phyloP scores from a whole-genome alignment of 2,113 vertebrate genomes.

The Xiphias gladius region DNA sequence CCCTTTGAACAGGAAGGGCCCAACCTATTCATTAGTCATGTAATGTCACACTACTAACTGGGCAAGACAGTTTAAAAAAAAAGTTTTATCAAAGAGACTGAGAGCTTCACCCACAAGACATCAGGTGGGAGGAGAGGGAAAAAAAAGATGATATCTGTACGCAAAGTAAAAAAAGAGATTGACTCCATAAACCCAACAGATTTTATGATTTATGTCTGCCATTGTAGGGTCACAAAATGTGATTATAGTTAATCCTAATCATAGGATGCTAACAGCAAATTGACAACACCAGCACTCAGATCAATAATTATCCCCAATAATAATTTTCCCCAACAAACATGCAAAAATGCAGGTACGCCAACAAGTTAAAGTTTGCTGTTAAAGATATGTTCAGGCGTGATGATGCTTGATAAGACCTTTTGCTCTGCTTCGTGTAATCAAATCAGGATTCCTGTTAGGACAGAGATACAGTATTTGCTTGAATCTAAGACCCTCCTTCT shows the following conservation, averaged over 20 bases:
- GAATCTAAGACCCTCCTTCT: neutral
- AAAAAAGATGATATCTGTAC: too few species aligned
- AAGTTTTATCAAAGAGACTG: neutral
- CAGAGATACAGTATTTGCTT: neutral
- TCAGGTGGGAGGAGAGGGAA: neutral
- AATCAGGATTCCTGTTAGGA: neutral
- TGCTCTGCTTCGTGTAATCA: neutral
- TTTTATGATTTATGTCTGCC: conserved; percentile 15
- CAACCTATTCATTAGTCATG: neutral
- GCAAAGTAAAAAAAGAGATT: neutral
- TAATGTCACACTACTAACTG: neutral
- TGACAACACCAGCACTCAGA: neutral
- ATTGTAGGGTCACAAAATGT: neutral
- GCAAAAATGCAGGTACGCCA: neutral
- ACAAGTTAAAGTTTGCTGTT: neutral
- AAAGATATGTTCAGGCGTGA: neutral
- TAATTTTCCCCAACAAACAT: neutral
- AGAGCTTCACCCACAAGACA: neutral
- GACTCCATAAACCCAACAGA: neutral
- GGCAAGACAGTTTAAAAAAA: neutral
- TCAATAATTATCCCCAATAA: neutral
- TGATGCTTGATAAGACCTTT: neutral
- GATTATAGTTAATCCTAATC: conserved; percentile 26
- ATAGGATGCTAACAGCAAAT: neutral
- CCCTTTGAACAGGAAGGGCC: neutral